phyloP scores from a whole-genome alignment of 2,797 vertebrate species.

The Hypotaenidia okinawae region DNA sequence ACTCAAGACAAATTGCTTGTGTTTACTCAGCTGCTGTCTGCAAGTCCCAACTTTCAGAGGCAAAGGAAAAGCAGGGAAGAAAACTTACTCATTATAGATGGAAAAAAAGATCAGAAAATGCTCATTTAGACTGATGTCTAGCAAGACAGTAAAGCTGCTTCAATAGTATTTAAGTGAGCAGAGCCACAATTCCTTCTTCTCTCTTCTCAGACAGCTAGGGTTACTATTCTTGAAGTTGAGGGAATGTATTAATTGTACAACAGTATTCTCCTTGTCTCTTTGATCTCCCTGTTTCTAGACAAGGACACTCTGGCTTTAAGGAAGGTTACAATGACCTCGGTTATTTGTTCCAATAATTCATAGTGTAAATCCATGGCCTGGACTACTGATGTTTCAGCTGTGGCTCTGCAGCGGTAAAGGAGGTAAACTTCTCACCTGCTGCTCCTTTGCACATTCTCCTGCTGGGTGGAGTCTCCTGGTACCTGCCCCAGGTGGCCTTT shows the following conservation, averaged over 20 bases:
- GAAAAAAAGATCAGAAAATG: neutral
- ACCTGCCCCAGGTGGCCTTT: slow-evolving; percentile 24
- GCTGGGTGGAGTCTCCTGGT: neutral
- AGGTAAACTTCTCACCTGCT: neutral
- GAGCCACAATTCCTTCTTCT: neutral
- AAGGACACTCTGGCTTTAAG: neutral
- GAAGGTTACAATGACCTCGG: neutral
- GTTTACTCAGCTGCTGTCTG: neutral
- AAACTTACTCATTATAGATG: neutral
- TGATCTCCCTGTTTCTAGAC: neutral
- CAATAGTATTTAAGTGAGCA: neutral
- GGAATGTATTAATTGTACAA: neutral
- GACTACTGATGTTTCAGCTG: neutral
- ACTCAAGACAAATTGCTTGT: neutral
- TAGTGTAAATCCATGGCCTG: neutral
- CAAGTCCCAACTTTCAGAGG: neutral
- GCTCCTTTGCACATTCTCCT: neutral
- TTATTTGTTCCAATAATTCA: neutral
- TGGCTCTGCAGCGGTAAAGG: neutral
- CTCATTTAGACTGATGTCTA: neutral
- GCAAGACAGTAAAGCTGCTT: neutral
- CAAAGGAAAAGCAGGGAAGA: neutral
- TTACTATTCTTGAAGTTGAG: neutral
- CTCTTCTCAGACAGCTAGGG: neutral
- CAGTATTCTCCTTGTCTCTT: neutral